phyloP scores from a whole-genome alignment of 2,797 vertebrate genomes.

The Rousettus madagascariensis region DNA sequence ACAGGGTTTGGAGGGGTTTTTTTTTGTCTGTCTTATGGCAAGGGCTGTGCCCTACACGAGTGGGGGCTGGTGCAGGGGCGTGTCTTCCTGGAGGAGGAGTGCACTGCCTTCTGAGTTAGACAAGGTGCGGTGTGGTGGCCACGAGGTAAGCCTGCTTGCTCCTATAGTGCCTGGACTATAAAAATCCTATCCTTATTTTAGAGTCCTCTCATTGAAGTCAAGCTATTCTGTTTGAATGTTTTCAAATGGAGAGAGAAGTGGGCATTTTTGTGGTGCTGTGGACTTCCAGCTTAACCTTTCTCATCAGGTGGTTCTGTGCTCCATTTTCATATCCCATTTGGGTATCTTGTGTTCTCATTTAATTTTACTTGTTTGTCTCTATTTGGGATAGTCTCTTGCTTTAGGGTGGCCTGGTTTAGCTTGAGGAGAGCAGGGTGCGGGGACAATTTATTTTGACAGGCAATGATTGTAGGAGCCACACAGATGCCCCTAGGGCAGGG shows the following conservation, averaged over 20 bases:
- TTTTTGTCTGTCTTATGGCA: too few species aligned
- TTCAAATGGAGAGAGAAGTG: background rate
- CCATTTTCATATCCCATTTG: background rate
- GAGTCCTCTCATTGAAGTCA: background rate
- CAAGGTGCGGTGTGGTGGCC: background rate
- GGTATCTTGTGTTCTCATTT: background rate
- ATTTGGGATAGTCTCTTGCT: background rate
- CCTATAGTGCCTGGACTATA: background rate
- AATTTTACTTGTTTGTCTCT: background rate
- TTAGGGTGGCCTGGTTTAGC: background rate
- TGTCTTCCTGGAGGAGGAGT: background rate
- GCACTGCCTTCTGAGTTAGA: background rate
- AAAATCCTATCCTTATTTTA: background rate
- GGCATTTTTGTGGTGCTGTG: background rate
- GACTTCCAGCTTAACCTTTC: background rate
- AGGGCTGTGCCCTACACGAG: fast-evolving
- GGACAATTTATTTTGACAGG: background rate
- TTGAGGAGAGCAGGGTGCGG: background rate
- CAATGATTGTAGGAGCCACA: background rate
- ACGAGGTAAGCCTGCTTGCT: background rate
- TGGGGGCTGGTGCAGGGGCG: background rate
- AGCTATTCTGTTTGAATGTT: background rate
- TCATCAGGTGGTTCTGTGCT: background rate
- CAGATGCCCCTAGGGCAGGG: background rate
- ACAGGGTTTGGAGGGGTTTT: background rate